These are phyloP conservation scores for Euura saliciscinereae DNA, from an alignment of 1,140 invertebrate genomes.

Conservation along the genomic window DNA sequence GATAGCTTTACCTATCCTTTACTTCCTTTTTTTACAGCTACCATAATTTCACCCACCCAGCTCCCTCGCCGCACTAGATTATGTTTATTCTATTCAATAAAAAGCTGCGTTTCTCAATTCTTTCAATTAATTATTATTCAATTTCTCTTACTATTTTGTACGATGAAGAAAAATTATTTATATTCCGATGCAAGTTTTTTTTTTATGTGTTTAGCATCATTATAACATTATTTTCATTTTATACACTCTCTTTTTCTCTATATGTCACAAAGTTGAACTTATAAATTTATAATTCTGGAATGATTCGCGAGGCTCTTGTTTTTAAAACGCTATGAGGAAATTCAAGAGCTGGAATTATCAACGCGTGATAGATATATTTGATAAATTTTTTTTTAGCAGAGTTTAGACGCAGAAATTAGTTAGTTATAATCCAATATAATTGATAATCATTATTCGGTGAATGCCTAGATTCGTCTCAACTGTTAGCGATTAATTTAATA, in stretches of 20 bases:
- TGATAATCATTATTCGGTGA: constrained; percentile 7
- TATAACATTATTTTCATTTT: too few species aligned
- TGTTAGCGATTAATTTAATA: not conserved
- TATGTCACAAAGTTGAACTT: not conserved
- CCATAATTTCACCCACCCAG: too few species aligned
- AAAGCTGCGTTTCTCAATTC: not conserved
- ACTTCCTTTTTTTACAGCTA: too few species aligned
- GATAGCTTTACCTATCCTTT: too few species aligned
- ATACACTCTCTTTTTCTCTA: not conserved
- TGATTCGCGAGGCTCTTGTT: not conserved
- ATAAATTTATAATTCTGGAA: too few species aligned
- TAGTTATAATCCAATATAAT: too few species aligned
- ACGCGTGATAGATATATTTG: not conserved
- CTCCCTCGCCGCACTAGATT: constrained; percentile 6
- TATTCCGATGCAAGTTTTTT: not conserved
- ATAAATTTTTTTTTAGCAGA: not conserved
- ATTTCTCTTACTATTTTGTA: too few species aligned
- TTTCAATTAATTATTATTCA: too few species aligned
- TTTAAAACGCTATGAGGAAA: too few species aligned
- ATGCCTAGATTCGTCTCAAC: too few species aligned
- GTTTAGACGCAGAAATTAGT: not conserved
- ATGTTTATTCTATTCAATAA: constrained; percentile 1
- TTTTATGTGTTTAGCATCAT: not conserved
- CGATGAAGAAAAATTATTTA: constrained; percentile 3
- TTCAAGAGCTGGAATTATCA: not conserved